These are phyloP conservation scores for Tribolium freemani DNA, from an alignment of 2,888 invertebrate genomes.

Conservation along the genomic window DNA sequence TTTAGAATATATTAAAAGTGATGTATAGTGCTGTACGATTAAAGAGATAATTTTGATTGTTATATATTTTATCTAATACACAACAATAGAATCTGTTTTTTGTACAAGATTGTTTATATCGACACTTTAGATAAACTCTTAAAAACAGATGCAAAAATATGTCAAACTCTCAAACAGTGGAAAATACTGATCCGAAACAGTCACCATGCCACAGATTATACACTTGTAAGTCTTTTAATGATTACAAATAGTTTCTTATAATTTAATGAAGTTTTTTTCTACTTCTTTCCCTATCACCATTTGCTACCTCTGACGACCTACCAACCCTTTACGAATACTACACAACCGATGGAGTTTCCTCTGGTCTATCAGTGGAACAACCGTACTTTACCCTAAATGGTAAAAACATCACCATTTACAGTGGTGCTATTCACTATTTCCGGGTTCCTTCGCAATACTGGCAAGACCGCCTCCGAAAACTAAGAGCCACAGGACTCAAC, in stretches of 20 bases:
- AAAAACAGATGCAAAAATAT: too few species aligned
- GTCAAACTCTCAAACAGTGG: too few species aligned
- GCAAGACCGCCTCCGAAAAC: constrained; percentile 82
- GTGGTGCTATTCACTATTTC: constrained; percentile 86
- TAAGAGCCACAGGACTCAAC: constrained; percentile 88
- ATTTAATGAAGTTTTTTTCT: background rate
- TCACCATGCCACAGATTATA: too few species aligned
- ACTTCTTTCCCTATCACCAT: background rate
- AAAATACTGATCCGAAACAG: too few species aligned
- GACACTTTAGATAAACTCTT: too few species aligned
- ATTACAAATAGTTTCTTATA: background rate
- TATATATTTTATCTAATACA: too few species aligned
- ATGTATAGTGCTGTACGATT: too few species aligned
- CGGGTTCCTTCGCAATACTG: constrained; percentile 83
- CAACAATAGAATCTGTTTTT: too few species aligned
- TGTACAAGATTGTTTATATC: too few species aligned
- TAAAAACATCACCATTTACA: constrained; percentile 65
- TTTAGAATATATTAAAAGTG: too few species aligned
- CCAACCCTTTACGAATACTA: constrained; percentile 69
- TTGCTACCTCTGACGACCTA: background rate
- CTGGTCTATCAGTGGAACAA: constrained; percentile 59
- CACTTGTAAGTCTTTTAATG: too few species aligned
- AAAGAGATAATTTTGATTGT: too few species aligned
- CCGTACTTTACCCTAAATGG: constrained; percentile 66
- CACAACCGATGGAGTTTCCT: constrained; percentile 61